phyloP scores from a whole-genome alignment of 2,797 vertebrate species.

The Emydoidea blandingii region DNA sequence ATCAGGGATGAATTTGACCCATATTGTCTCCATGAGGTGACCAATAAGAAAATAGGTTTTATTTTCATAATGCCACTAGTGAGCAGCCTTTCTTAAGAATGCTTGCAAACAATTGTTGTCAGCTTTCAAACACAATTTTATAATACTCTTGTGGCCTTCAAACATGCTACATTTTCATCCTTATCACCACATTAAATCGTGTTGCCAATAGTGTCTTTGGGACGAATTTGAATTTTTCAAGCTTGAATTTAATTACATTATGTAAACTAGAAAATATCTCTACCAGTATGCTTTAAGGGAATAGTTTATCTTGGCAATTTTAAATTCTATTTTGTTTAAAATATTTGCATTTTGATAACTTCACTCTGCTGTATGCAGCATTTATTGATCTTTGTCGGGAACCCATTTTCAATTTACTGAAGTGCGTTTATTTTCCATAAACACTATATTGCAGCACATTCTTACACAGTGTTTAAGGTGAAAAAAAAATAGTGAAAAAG shows the following conservation, averaged over 20 bases:
- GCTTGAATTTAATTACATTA: constrained; percentile 83
- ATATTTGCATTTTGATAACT: constrained; percentile 81
- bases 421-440: constrained; percentile 50
- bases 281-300: constrained; percentile 65
- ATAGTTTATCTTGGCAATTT: constrained; percentile 64
- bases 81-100: not conserved
- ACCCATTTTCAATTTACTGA: constrained; percentile 38
- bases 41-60: constrained; percentile 18
- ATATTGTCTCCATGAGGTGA: not conserved
- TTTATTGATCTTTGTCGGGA: constrained; percentile 73
- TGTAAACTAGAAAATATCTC: constrained; percentile 78
- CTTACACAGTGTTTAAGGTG: not conserved
- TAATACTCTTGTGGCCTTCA: constrained; percentile 60
- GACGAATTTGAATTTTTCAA: constrained; percentile 76
- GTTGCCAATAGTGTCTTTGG: constrained; percentile 75
- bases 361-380: constrained; percentile 56
- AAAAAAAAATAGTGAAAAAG: not conserved
- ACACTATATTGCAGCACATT: not conserved
- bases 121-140: constrained; percentile 68
- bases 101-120: constrained; percentile 52
- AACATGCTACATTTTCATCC: constrained; percentile 56
- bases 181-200: constrained; percentile 74
- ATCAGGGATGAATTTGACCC: constrained; percentile 2
- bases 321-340: constrained; percentile 77
- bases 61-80: not conserved